Evolutionary conservation across 2,888 invertebrate genomes (phyloP), one percentile per base, ranked within the genome.

Genomic region (Sisyra nigra): DNA sequence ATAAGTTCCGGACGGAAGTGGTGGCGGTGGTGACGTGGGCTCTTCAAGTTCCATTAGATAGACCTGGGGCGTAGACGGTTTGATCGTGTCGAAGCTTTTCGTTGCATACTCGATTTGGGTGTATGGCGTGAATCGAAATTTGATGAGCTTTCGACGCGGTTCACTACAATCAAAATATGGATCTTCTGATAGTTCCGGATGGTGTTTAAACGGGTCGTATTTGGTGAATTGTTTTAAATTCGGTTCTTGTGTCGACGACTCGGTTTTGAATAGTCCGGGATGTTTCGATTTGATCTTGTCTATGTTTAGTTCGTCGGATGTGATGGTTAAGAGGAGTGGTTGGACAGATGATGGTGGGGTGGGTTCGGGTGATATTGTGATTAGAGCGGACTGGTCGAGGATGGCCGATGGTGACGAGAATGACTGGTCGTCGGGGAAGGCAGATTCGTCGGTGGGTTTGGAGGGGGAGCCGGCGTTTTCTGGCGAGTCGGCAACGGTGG

Each of bases 381-480:
- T 13, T 14, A 9, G 14, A 33, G n/a, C 33, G 14, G 14, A 33
- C 5, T n/a, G n/a, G 3, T 33, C 14, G 14, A 33, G 3, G n/a
- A 33, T 33, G 3, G 33, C 5, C 5, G 33, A 3, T 3, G 33
- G 14, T 33, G 33, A 33, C 3, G 33, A 13, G 9, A 33, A n/a
- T 5, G 33, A 14, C 14, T 37, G 15, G 8, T 37, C 37, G 8
- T 37, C 37, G 19, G 37, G 37, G 3, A 37, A 17, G 9, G 37
- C 37, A 8, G 37, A 19, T 19, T 37, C 37, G 19, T 37, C 37
- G 14, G 37, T 37, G 7, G 37, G 37, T 37, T 37, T 37, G 8
- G 37, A n/a, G 11, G 37, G 37, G 9, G 37, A 37, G 17, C 37
- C 37, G 11, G 37, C 37, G 11, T 17, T 37, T 37, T 37, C 37